phyloP scores from a whole-genome alignment of 1,140 invertebrate genomes.

The Rhynchophorus ferrugineus region DNA sequence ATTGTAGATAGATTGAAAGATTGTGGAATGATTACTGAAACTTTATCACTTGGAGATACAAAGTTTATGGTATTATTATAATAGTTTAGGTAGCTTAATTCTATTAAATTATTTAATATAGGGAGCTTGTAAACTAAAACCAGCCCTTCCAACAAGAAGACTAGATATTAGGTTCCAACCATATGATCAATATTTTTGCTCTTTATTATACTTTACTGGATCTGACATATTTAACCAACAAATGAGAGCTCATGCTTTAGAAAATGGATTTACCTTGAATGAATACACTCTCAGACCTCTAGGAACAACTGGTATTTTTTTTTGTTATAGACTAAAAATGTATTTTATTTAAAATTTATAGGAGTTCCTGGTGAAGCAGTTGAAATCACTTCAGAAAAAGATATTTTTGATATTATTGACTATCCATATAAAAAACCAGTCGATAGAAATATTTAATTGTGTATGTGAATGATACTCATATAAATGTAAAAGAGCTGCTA shows the following conservation, averaged over 20 bases:
- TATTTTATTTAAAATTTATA: too few species aligned
- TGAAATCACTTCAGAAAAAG: constrained; percentile 60
- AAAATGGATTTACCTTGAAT: constrained; percentile 70
- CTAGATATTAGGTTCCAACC: constrained; percentile 61
- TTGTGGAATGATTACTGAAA: constrained; percentile 59
- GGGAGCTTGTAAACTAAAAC: too few species aligned
- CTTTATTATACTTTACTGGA: constrained; percentile 73
- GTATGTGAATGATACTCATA: too few species aligned
- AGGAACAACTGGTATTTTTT: constrained; percentile 47
- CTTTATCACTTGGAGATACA: constrained; percentile 61
- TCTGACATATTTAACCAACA: constrained; percentile 75
- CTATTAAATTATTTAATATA: too few species aligned
- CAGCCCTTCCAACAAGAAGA: constrained; percentile 44
- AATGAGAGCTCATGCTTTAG: constrained; percentile 65
- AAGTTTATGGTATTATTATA: constrained; percentile 88
- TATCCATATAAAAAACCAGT: constrained; percentile 63
- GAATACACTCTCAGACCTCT: constrained; percentile 69
- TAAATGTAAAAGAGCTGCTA: too few species aligned
- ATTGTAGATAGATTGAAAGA: constrained; percentile 53
- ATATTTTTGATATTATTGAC: constrained; percentile 71
- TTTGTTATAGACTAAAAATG: too few species aligned
- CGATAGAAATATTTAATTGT: constrained; percentile 49
- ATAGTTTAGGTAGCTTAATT: too few species aligned
- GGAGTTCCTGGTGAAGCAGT: constrained; percentile 65
- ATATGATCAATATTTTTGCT: constrained; percentile 69